A percentile compares a stretch with the other conserved stretches of the same genome.
These are phyloP conservation scores for Chloroclysta siterata DNA, from an alignment of 2,888 invertebrate species.

Conservation along the genomic window DNA sequence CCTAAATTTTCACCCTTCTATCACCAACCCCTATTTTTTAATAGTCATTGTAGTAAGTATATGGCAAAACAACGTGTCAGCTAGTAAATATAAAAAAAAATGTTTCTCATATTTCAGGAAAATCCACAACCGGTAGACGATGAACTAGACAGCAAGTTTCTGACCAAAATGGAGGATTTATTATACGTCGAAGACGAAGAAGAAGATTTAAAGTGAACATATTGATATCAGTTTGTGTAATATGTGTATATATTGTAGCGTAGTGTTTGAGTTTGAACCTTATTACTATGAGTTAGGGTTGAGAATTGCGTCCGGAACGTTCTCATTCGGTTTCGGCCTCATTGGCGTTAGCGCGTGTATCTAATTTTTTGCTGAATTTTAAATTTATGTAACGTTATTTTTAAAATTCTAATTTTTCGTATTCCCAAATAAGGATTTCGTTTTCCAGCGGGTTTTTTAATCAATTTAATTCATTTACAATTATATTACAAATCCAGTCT, in stretches of 20 bases:
- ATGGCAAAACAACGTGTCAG: too few relatives aligned
- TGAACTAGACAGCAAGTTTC: slow-evolving; percentile 69
- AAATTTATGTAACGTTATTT: too few relatives aligned
- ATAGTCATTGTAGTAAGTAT: too few relatives aligned
- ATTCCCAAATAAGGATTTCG: too few relatives aligned
- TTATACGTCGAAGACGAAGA: slow-evolving; percentile 78
- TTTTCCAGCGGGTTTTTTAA: too few relatives aligned
- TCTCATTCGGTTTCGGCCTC: slow-evolving; percentile 13
- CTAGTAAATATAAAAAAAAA: too few relatives aligned
- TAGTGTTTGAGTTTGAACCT: slow-evolving; percentile 27
- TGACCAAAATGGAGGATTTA: slow-evolving; percentile 76
- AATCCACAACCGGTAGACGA: slow-evolving; percentile 58
- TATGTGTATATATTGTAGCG: slow-evolving; percentile 51
- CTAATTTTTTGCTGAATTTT: not conserved
- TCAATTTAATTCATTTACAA: too few relatives aligned
- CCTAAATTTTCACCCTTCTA: too few relatives aligned
- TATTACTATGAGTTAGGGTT: slow-evolving; percentile 26
- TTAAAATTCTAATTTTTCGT: too few relatives aligned
- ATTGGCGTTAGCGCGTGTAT: not conserved
- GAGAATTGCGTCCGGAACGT: slow-evolving; percentile 28
- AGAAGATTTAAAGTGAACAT: slow-evolving; percentile 70
- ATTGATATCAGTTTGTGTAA: slow-evolving; percentile 43
- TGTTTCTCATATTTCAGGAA: slow-evolving; percentile 50
- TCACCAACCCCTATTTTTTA: too few relatives aligned
- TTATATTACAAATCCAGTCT: too few relatives aligned